Evolutionary conservation across 2,888 invertebrate genomes (phyloP), one percentile per base, ranked within the genome.

Genomic region (Halictus quadricinctus): DNA sequence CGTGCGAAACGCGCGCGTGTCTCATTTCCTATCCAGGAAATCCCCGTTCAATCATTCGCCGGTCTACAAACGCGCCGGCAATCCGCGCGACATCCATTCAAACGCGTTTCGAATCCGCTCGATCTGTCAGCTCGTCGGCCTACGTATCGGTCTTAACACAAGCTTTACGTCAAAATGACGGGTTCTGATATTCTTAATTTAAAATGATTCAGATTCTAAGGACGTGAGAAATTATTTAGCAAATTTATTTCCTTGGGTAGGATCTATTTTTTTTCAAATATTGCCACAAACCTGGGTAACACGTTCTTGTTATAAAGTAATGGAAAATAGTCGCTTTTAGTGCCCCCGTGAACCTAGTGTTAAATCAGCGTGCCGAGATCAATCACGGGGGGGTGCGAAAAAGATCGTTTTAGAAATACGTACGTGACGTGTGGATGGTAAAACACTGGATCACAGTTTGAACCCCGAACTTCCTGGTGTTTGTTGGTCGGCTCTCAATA

Each of bases 401-500:
- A 64, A 64, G 29, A 29, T 64, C 15, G 18, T 8, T 18, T 18
- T 29, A 64, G 7, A 64, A 25, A 48, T 84, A 72, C 83, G 70
- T 84, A 83, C 83, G 60, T 81, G 81, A 60, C 64, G 64, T 25
- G 64, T 21, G 21, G 41, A 69, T 41, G 36, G 18, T 18, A 41
- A 25, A 41, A 18, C 36, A 36, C 36, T 21, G 41, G 69, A 69
- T 41, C 41, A 13, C 64, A 21, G 10, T 21, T 18, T 4, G 21
- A 21, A 64, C 41, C 58, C 83, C 21, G 66, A 69, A 75, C 83
- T 79, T 72, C 72, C 48, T 83, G 58, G 64, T 79, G 58, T 83
- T 76, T 54, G 72, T 83, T 48, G 50, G 43, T 70, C 36, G 41
- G n/a, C 58, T 58, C 70, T 43, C n/a, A 43, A 43, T n/a, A n/a